phyloP scores from a whole-genome alignment of 2,797 vertebrate species.

The Odontamblyopus lacepedii region DNA sequence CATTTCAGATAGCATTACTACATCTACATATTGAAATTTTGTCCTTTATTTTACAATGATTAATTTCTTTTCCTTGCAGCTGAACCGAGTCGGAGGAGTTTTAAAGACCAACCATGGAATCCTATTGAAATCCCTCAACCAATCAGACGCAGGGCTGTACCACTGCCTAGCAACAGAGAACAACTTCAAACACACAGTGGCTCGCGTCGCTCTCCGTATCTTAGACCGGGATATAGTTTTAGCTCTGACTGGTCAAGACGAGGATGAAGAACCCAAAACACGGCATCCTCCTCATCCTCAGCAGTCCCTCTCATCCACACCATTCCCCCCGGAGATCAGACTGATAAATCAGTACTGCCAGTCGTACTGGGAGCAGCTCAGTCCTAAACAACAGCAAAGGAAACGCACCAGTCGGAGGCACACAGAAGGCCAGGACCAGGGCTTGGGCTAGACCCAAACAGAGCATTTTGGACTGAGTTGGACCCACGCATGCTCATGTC shows the following conservation, averaged over 20 bases:
- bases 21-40: neutral
- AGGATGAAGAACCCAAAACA: conserved; percentile 58
- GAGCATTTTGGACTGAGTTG: conserved; percentile 57
- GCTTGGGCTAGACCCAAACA: conserved; percentile 62
- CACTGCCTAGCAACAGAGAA: conserved; percentile 84
- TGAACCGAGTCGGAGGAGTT: conserved; percentile 71
- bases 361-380: conserved; percentile 81
- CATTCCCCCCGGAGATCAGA: conserved; percentile 77
- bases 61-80: conserved; percentile 51
- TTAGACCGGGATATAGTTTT: conserved; percentile 81
- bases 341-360: conserved; percentile 85
- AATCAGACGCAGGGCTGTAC: conserved; percentile 79
- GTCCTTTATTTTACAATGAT: conserved; percentile 7
- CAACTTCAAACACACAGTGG: conserved; percentile 83
- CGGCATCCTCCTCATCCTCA: conserved; percentile 36
- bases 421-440: conserved; percentile 73
- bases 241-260: conserved; percentile 76
- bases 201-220: conserved; percentile 77
- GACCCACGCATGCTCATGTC: conserved; percentile 47
- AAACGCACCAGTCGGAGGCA: conserved; percentile 76
- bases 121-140: conserved; percentile 79
- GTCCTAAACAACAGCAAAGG: conserved; percentile 66
- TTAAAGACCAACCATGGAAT: conserved; percentile 81
- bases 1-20: neutral
- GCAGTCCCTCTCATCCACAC: conserved; percentile 40